These are phyloP conservation scores for Erythrocebus patas DNA, from an alignment of 2,113 vertebrate genomes.

Conservation along the genomic window DNA sequence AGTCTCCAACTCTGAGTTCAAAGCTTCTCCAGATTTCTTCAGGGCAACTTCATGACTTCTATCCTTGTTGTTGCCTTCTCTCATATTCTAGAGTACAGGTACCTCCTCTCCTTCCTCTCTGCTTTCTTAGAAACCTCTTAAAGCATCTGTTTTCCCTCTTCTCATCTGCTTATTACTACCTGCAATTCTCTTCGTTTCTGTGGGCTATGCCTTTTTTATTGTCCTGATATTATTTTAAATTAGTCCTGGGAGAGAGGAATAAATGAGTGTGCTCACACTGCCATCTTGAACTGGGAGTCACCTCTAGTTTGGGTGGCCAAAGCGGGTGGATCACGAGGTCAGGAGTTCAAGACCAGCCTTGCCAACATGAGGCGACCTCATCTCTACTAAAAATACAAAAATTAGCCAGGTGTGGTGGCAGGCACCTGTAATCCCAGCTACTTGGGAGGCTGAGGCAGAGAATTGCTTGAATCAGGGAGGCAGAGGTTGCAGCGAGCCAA, in stretches of 20 bases:
- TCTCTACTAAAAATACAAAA: no score
- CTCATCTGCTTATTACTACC: neutral
- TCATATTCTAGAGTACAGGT: neutral
- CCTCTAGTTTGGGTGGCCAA: neutral
- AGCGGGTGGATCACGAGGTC: no score
- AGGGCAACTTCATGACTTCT: neutral
- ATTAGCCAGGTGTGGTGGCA: no score
- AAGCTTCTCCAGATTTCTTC: neutral
- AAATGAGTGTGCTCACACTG: neutral
- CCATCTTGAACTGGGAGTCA: neutral
- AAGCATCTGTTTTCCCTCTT: neutral
- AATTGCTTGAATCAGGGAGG: no score
- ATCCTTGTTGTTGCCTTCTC: neutral
- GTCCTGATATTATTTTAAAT: slow-evolving; percentile 16
- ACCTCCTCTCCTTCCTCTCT: neutral
- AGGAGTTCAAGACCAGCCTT: no score
- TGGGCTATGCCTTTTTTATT: neutral
- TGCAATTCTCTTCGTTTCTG: neutral
- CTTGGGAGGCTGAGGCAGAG: no score
- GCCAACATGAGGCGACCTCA: no score
- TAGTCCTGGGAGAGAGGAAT: neutral
- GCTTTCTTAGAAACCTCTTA: neutral
- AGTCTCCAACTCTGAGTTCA: neutral
- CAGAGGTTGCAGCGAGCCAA: no score
- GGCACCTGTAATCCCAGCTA: no score